A percentile compares a stretch with the other conserved stretches of the same genome.
phyloP scores from a whole-genome alignment of 2,888 invertebrate species.

The Poecilus cupreus region DNA sequence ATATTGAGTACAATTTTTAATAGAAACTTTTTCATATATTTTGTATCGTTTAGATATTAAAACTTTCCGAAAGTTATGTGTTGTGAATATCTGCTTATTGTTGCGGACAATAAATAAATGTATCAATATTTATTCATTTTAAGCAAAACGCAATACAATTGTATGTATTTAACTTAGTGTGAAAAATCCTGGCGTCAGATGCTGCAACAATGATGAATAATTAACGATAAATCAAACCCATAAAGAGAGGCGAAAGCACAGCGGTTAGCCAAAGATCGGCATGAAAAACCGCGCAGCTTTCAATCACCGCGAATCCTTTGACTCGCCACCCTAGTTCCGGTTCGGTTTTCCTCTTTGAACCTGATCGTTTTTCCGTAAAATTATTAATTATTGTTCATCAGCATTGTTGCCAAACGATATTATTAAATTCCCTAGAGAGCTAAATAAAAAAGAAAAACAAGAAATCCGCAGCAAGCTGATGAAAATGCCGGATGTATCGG shows the following conservation, averaged over 20 bases:
- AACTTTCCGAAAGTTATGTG: too few relatives aligned
- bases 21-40: too few relatives aligned
- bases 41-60: too few relatives aligned
- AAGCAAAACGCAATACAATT: too few relatives aligned
- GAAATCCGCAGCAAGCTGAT: slow-evolving; percentile 31
- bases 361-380: slow-evolving; percentile 57
- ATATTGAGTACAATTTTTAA: too few relatives aligned
- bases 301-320: slow-evolving; percentile 24
- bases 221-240: slow-evolving; percentile 32
- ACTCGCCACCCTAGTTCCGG: slow-evolving; percentile 13
- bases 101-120: too few relatives aligned
- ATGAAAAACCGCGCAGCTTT: slow-evolving; percentile 23
- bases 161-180: too few relatives aligned
- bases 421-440: slow-evolving; percentile 56
- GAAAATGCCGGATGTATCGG: slow-evolving; percentile 49
- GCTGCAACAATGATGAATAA: slow-evolving; percentile 23
- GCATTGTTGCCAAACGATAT: slow-evolving; percentile 56
- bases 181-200: too few relatives aligned
- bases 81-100: too few relatives aligned
- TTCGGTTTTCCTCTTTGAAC: slow-evolving; percentile 53
- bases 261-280: slow-evolving; percentile 32
- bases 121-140: too few relatives aligned
- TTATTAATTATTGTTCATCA: slow-evolving; percentile 59
- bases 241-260: slow-evolving; percentile 13
- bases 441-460: slow-evolving; percentile 54